Base-by-base conservation (phyloP, 2,113 vertebrate species). In the Atherinomorus stipes region DNA sequence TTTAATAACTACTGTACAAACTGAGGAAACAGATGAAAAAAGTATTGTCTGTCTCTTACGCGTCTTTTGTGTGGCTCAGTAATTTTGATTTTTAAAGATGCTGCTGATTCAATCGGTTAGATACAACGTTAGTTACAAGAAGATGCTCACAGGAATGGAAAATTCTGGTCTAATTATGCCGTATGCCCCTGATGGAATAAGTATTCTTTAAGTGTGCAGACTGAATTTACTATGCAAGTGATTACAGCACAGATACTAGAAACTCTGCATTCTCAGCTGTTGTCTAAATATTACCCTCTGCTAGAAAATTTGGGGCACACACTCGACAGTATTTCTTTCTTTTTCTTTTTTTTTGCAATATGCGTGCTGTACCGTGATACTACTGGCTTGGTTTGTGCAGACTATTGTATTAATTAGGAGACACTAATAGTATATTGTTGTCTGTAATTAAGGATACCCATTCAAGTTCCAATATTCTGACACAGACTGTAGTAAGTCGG, bases 361-460 rank as follows among this genome's bases (percentile, higher is more conserved):
- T 71, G 37, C 45, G 64, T 73, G 56, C 60, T 70, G 21, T 18
- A 49, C 13, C 22, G 0, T 11, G 3, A 44, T 68, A 25, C 72
- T 67, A 56, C 34, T 64, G 26, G 22, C 70, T 49, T 67, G 19
- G 15, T 68, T 81, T 64, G 50, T 63, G 64, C 56, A 47, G 31
- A 59, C 42, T 31, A 52, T 61, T 22, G 75, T 85, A 88, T 86
- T 86, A 88, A 87, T 92, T 73, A 88, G 81, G 34, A 65, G 25
- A 62, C 70, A 84, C 25, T 84, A 74, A 84, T 67, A 50, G 62
- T 13, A 66, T 64, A 86, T 86, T 77, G 82, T 83, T 78, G 68
- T 72, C 62, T 23, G 56, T 91, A 88, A 91, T 94, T 92, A 92
- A 91, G 57, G 74, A 84, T 88, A 88, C 78, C 81, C 57, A 80